Base-by-base conservation (phyloP, 1,140 invertebrate species). In the Heliothis subflexa region DNA sequence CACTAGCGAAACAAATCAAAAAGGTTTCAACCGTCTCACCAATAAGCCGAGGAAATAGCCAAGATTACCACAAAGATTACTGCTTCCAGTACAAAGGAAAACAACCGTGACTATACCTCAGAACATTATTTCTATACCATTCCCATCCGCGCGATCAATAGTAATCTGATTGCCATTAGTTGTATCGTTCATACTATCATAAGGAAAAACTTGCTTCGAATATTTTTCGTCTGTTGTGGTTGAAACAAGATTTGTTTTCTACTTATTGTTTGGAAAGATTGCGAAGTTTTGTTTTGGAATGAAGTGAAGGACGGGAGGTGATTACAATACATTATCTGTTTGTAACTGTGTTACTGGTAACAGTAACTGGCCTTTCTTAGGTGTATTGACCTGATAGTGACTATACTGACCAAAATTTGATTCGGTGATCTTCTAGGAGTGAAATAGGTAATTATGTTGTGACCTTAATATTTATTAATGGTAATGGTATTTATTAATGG, bases 141-240 rank as follows among this genome's bases (percentile, higher is more conserved):
- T 16, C 28, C 25, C 66, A 54, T 33, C 25, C 64, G 21, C 68
- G 25, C 33, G 55, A 73, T 73, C 71, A 73, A 73, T 73, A 73
- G 71, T 73, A 73, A 73, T 73, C 52, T 73, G 50, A 59, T 59
- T 73, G 52, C 45, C 71, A 73, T 73, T 73, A 73, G 71, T 59
- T 73, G 49, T 59, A 73, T 73, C 71, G 55, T 18, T 14, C 54
- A 14, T 73, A 47, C 40, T 49, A 73, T 59, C 55, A 59, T 59
- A 18, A 55, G 71, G 71, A 59, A 73, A 73, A 59, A 40, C 54
- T 73, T 54, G 12, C 55, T 47, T 21, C n/a, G n/a, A 47, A 49
- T 66, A 47, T 66, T 66, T 66, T 66, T 18, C 16, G 18, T 62
- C 13, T 40, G 12, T 66, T 21, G 49, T 21, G 40, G 40, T 66